Evolutionary conservation across 2,888 invertebrate species (phyloP).

Genomic region (Nephrocerus scutellatus): DNA sequence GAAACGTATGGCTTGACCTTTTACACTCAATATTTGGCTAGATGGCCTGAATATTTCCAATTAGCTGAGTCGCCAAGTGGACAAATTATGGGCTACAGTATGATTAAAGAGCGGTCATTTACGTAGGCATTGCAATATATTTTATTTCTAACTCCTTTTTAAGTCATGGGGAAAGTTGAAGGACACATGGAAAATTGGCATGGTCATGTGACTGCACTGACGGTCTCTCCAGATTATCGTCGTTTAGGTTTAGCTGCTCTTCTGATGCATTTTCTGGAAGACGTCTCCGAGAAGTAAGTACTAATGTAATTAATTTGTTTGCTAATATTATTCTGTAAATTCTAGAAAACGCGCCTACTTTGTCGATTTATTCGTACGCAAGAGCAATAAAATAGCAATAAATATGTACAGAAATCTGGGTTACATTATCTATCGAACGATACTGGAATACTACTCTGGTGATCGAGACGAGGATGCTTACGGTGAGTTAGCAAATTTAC

Average conservation of each 20-base stretch:
- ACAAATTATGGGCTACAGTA: slow-evolving; percentile 98
- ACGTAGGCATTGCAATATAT: background rate
- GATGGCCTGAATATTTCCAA: slow-evolving; percentile 99
- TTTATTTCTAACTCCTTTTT: slow-evolving; percentile 26
- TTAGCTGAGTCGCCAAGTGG: slow-evolving; percentile 90
- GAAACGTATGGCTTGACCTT: slow-evolving; percentile 95
- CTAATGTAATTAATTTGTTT: slow-evolving; percentile 5
- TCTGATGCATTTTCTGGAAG: slow-evolving; percentile 90
- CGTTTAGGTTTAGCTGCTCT: slow-evolving; percentile 86
- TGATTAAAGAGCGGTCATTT: slow-evolving; percentile 42
- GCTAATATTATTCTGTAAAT: slow-evolving; percentile 27
- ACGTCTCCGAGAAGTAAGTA: slow-evolving; percentile 84
- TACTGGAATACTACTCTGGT: slow-evolving; percentile 96
- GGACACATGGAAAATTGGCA: slow-evolving; percentile 96
- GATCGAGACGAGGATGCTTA: slow-evolving; percentile 98
- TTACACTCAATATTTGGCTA: slow-evolving; percentile 95
- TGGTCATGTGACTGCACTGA: slow-evolving; percentile 97
- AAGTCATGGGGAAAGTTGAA: slow-evolving; percentile 99
- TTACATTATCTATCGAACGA: slow-evolving; percentile 92
- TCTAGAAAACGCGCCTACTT: slow-evolving; percentile 91
- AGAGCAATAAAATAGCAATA: slow-evolving; percentile 94
- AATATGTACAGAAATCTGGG: slow-evolving; percentile 95
- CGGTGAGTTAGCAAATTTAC: slow-evolving; percentile 56
- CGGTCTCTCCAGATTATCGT: slow-evolving; percentile 91
- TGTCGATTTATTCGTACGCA: slow-evolving; percentile 96